Evolutionary conservation across 1,140 invertebrate genomes (phyloP).

Genomic region (Trypoxylus dichotomus): DNA sequence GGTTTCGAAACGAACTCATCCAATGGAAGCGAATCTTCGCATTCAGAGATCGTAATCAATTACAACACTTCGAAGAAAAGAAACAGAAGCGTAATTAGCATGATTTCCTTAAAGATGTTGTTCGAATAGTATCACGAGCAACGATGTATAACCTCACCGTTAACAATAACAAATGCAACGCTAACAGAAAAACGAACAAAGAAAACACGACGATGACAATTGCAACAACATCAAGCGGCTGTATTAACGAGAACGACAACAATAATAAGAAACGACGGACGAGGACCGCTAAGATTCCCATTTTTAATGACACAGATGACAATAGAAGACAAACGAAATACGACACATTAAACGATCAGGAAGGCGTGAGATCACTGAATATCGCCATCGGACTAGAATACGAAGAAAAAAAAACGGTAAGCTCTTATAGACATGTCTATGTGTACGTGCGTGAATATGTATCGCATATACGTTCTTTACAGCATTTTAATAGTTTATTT

Average conservation of each 20-base stretch:
- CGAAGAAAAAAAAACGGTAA: conserved; percentile 3
- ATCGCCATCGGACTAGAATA: conserved; percentile 5
- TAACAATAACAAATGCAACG: neutral
- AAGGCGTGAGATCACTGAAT: conserved; percentile 20
- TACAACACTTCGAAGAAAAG: too few species aligned
- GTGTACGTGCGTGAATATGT: neutral
- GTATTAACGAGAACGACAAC: neutral
- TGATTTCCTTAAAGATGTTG: neutral
- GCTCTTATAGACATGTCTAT: neutral
- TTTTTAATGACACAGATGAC: conserved; percentile 18
- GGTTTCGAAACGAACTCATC: too few species aligned
- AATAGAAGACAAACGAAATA: conserved; percentile 11
- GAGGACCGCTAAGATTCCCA: conserved; percentile 12
- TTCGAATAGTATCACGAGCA: neutral
- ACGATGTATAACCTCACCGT: neutral
- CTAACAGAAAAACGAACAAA: neutral
- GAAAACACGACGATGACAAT: neutral
- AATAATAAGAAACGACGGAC: neutral
- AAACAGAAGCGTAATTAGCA: too few species aligned
- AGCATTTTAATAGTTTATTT: conserved; percentile 20
- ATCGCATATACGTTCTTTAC: conserved; percentile 3
- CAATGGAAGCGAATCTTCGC: too few species aligned
- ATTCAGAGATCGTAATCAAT: too few species aligned
- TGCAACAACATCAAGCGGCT: neutral
- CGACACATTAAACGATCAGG: conserved; percentile 21